phyloP scores from a whole-genome alignment of 2,888 invertebrate species.

The Palloptera scutellata region DNA sequence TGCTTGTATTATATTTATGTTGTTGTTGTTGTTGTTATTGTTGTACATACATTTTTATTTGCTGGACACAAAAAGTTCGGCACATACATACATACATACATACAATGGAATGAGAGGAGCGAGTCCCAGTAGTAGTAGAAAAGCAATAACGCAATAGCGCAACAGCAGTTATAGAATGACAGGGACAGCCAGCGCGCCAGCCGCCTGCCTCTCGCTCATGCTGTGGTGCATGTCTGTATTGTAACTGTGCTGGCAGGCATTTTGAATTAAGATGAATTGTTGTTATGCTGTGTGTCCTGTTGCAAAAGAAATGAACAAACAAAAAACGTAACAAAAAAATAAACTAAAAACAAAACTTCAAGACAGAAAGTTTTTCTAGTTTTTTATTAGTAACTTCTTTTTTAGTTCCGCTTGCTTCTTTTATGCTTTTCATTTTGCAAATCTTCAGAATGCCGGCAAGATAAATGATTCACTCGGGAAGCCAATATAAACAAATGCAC shows the following conservation, averaged over 20 bases:
- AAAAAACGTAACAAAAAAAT: slow-evolving; percentile 11
- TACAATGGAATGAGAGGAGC: background rate
- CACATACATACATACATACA: background rate
- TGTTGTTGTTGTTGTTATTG: no score
- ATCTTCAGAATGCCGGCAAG: background rate
- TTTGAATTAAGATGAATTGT: slow-evolving; percentile 30
- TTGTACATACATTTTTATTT: no score
- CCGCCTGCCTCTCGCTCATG: background rate
- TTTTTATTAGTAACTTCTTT: background rate
- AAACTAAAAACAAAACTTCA: background rate
- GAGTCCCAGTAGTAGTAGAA: background rate
- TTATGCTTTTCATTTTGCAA: background rate
- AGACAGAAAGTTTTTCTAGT: background rate
- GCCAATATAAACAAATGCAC: background rate
- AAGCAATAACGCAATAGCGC: background rate
- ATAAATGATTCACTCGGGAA: background rate
- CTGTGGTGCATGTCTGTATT: no score
- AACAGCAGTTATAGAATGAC: background rate
- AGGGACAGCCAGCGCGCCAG: background rate
- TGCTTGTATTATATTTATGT: no score
- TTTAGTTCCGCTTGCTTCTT: background rate
- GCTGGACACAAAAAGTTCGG: no score
- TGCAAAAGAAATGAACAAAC: background rate
- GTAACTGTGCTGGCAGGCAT: slow-evolving; percentile 4
- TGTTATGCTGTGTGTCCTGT: background rate